Base-by-base conservation (phyloP, 2,888 invertebrate genomes). In the Leucania comma region DNA sequence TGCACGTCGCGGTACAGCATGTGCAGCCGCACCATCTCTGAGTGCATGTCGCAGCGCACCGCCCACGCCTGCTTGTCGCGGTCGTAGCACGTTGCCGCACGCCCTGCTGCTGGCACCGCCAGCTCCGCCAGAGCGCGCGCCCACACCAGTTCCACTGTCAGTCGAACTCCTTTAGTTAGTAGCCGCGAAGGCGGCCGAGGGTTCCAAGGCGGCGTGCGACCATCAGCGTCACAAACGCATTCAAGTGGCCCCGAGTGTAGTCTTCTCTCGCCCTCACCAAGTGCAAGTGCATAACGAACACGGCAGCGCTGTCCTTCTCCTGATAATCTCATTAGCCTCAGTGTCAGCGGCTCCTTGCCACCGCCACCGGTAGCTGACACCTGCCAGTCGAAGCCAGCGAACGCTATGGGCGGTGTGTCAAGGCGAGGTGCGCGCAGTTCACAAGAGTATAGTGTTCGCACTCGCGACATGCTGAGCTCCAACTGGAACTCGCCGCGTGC, bases 311-410 rank as follows among this genome's bases (percentile, higher is more conserved):
- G 98, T 84, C 98, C 98, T 88, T 98, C 98, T 58, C 98, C 98
- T n/a, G 98, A 98, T 67, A 98, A 96, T 63, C 98, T 96, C 87
- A 97, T 97, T 51, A 98, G 93, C 68, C 97, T 97, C 63, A 97
- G 85, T 20, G 94, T 82, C 12, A 95, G 85, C 1, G 95, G 95
- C 65, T 97, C 97, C 84, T 97, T 97, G 42, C 96, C 97, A 70
- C 95, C 93, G 53, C 97, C 97, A 65, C 96, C 95, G 3, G 96
- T 97, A 54, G 97, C 96, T 2, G 97, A 96, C 57, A 98, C 95
- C 86, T 97, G 98, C 98, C 98, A 98, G 89, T 98, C 98, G 90
- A 98, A 98, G 38, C 98, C 97, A 12, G 98, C 98, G 90, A 98
- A 98, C 0, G 97, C 97, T 91, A 98, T 98, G 72, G 95, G 95